Base-by-base conservation (phyloP, 2,888 invertebrate species). In the Imbricaverruca yamaguchii region DNA sequence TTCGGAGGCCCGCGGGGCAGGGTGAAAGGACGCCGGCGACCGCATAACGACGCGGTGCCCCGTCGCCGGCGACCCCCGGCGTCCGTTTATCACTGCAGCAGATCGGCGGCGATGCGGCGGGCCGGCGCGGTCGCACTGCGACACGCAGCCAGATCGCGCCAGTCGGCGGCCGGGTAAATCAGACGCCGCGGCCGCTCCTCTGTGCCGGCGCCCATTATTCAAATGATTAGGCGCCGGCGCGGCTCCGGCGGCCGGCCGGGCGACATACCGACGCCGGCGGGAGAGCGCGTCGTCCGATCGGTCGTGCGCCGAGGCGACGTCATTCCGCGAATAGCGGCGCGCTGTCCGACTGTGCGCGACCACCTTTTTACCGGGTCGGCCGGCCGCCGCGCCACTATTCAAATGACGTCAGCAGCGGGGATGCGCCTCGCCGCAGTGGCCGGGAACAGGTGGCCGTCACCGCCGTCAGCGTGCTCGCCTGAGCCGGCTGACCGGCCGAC, bases 391-490 rank as follows among this genome's bases (percentile, higher is more conserved):
- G 69, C 53, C 39, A 53, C 53, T 53, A 69, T 69, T 69, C 53
- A 69, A 69, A 69, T 69, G 39, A 69, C 69, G 69, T 69, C 39
- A 69, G 59, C 59, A 59, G 59, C 59, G 59, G 59, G 59, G 59
- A 15, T 59, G 12, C 59, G 59, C 59, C 59, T 39, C 39, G 39
- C 39, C 39, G 39, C 39, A 39, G 39, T 39, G 39, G 39, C 4
- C 39, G 39, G 39, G 39, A 39, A 39, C 39, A 39, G 39, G 39
- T 39, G 39, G 39, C 39, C 39, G 39, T 39, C 39, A 4, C 39
- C 39, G 39, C 39, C 39, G 39, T 4, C 4, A 1, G 39, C 4
- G 39, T 39, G 2, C 39, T 39, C 39, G 39, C 39, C 39, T 4
- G 39, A 39, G 39, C 39, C 4, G 39, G 39, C 39, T 39, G 39